A percentile compares a stretch with the other conserved stretches of the same genome.
phyloP scores from a whole-genome alignment of 2,888 invertebrate genomes.

The Pollenia labialis region DNA sequence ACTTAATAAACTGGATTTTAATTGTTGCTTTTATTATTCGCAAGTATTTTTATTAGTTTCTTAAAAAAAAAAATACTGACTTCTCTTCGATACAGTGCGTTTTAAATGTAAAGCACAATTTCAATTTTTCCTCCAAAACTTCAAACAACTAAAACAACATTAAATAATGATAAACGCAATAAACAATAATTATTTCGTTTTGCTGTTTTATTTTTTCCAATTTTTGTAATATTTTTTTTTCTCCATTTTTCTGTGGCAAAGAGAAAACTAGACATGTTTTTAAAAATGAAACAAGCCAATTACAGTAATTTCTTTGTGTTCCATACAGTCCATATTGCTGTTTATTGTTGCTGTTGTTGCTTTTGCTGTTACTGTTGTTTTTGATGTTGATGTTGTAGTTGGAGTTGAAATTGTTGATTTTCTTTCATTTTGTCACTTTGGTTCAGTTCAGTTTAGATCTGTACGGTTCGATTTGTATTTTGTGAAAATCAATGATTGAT shows the following conservation, averaged over 20 bases:
- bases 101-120: constrained; percentile 31
- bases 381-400: constrained; percentile 28
- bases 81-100: constrained; percentile 62
- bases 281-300: constrained; percentile 68
- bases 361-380: constrained; percentile 14
- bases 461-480: constrained; percentile 46
- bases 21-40: background rate
- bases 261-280: constrained; percentile 72
- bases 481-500: constrained; percentile 74
- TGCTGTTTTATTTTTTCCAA: constrained; percentile 21
- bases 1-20: background rate
- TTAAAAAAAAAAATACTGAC: background rate
- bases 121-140: constrained; percentile 21
- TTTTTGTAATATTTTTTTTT: constrained; percentile 15
- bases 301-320: constrained; percentile 58
- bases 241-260: constrained; percentile 51
- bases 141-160: constrained; percentile 40
- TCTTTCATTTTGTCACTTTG: constrained; percentile 46
- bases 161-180: constrained; percentile 69
- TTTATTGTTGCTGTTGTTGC: constrained; percentile 37
- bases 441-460: constrained; percentile 23
- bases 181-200: constrained; percentile 56
- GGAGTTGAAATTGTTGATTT: constrained; percentile 40
- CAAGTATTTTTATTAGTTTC: background rate
- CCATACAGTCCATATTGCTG: background rate